These are phyloP conservation scores for Platanista minor DNA, from an alignment of 2,113 vertebrate genomes.

Conservation along the genomic window DNA sequence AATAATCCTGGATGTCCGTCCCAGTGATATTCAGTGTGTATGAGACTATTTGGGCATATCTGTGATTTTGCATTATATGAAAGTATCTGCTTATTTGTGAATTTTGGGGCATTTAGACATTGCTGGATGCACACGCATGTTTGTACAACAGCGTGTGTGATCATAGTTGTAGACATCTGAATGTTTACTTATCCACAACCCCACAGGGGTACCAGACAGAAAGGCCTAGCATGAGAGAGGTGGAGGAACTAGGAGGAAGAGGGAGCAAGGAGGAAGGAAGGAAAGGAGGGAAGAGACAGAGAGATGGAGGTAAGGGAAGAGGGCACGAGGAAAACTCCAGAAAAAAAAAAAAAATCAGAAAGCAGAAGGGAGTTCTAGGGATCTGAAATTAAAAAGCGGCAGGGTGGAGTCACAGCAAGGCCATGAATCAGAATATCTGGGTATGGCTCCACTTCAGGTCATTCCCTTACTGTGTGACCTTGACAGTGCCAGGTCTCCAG, in stretches of 20 bases:
- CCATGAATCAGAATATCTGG: neutral
- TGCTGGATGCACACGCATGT: rapidly evolving
- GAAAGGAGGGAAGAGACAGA: neutral
- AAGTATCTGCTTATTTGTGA: neutral
- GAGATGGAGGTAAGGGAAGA: conserved; percentile 8
- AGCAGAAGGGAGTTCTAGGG: neutral
- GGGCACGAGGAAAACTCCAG: neutral
- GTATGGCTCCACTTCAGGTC: neutral
- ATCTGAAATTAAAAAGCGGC: neutral
- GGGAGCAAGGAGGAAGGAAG: neutral
- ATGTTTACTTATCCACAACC: neutral
- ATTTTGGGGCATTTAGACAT: neutral
- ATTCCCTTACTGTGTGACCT: neutral
- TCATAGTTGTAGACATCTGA: neutral
- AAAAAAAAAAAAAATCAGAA: conserved; percentile 51
- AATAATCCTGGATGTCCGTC: neutral
- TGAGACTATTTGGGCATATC: neutral
- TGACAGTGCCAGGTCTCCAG: neutral
- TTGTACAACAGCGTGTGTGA: neutral
- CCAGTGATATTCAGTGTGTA: neutral
- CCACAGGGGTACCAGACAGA: neutral
- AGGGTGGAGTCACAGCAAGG: neutral
- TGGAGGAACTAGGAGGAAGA: neutral
- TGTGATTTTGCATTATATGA: neutral
- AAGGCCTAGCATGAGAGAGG: neutral